Percentiles rank a stretch among this genome's conserved stretches.
These are phyloP conservation scores for Drosophila prostipennis DNA, from an alignment of 2,888 invertebrate genomes.

Conservation along the genomic window DNA sequence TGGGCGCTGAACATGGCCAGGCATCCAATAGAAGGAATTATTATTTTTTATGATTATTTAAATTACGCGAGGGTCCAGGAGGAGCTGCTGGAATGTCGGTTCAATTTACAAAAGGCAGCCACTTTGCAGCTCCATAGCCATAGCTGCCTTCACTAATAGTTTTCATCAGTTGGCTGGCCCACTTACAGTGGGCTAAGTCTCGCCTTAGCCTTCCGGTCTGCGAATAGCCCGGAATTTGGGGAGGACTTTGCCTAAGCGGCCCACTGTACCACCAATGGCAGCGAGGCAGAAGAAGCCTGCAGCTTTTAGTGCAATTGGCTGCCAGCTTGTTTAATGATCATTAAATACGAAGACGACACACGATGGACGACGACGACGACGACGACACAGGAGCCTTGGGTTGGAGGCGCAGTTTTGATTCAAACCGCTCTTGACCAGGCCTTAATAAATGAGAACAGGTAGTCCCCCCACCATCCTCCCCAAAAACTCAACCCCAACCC, in stretches of 20 bases:
- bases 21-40: conserved; percentile 69
- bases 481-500: conserved; percentile 23
- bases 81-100: conserved; percentile 58
- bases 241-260: background rate
- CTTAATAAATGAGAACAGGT: conserved; percentile 77
- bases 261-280: conserved; percentile 13
- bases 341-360: conserved; percentile 78
- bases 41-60: conserved; percentile 80
- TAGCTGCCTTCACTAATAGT: conserved; percentile 68
- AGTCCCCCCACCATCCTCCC: conserved; percentile 40
- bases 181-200: conserved; percentile 19
- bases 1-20: conserved; percentile 16
- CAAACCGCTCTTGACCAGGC: conserved; percentile 79
- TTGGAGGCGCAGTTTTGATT: conserved; percentile 65
- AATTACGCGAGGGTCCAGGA: conserved; percentile 67
- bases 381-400: conserved; percentile 29
- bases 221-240: no score
- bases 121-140: conserved; percentile 63
- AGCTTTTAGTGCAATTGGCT: conserved; percentile 80
- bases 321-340: conserved; percentile 77
- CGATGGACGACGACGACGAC: conserved; percentile 30
- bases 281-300: conserved; percentile 51
- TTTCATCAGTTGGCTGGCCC: conserved; percentile 71
- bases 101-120: conserved; percentile 71
- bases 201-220: background rate